phyloP scores from a whole-genome alignment of 2,888 invertebrate genomes.

The Hyalella azteca region DNA sequence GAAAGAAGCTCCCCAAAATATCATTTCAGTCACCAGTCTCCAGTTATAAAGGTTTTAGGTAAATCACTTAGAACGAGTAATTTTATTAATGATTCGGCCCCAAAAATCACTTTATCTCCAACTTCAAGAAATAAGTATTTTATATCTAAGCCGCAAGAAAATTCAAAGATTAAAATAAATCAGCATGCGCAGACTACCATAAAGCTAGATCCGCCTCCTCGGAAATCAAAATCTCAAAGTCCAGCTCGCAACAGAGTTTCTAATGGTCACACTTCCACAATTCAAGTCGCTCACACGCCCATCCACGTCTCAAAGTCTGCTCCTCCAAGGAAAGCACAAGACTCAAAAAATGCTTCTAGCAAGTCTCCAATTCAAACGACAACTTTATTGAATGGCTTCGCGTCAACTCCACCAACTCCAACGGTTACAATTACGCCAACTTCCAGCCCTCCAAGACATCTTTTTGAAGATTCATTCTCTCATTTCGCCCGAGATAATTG shows the following conservation, averaged over 20 bases:
- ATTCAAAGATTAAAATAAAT: neutral
- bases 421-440: slow-evolving; percentile 19
- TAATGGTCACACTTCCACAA: neutral
- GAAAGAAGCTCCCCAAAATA: neutral
- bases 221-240: slow-evolving; percentile 27
- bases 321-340: slow-evolving; percentile 3
- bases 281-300: slow-evolving; percentile 5
- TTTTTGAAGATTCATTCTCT: slow-evolving; percentile 28
- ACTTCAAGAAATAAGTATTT: too few relatives aligned
- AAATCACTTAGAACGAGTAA: neutral
- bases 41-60: neutral
- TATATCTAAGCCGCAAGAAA: neutral
- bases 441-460: slow-evolving; percentile 6
- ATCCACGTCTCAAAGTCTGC: slow-evolving; percentile 5
- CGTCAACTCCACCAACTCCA: slow-evolving; percentile 17
- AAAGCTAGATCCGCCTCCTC: slow-evolving; percentile 5
- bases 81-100: too few relatives aligned
- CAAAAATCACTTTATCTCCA: too few relatives aligned
- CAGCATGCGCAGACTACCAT: neutral
- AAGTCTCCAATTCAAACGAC: slow-evolving; percentile 15
- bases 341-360: neutral
- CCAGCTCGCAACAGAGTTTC: slow-evolving; percentile 11
- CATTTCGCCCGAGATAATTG: slow-evolving; percentile 21
- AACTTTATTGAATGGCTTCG: slow-evolving; percentile 20
- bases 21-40: neutral